Evolutionary conservation across 1,140 invertebrate genomes (phyloP).

Genomic region (Anthonomus grandis): DNA sequence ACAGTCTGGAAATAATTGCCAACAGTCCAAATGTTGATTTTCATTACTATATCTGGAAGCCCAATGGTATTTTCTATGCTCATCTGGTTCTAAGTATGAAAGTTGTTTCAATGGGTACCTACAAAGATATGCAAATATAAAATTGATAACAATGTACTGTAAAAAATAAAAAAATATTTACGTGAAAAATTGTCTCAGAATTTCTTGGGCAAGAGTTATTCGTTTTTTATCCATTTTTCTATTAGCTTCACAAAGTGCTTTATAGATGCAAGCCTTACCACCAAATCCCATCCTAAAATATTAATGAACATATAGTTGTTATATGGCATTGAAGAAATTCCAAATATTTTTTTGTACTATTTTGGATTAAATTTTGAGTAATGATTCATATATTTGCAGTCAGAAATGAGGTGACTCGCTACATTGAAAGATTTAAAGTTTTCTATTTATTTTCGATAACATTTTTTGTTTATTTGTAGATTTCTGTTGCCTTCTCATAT

Average conservation of each 20-base stretch:
- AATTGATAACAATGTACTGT: not conserved
- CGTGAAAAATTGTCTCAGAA: constrained; percentile 67
- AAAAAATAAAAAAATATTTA: constrained; percentile 49
- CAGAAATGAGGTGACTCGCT: no score
- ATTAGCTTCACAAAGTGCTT: constrained; percentile 70
- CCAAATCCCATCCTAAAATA: constrained; percentile 55
- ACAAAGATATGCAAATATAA: constrained; percentile 3
- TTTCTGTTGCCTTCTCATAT: no score
- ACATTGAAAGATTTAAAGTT: no score
- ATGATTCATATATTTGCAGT: no score
- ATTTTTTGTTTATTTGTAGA: no score
- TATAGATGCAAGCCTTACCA: constrained; percentile 67
- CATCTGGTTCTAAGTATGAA: constrained; percentile 59
- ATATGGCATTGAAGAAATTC: no score
- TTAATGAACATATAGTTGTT: not conserved
- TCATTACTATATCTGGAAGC: constrained; percentile 57
- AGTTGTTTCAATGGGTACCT: constrained; percentile 59
- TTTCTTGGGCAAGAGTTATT: constrained; percentile 67
- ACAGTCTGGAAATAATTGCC: constrained; percentile 57
- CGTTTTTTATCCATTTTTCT: constrained; percentile 59
- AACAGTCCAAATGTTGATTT: constrained; percentile 53
- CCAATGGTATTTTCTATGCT: constrained; percentile 62
- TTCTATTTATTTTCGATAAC: no score
- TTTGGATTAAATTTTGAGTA: no score
- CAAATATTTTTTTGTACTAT: no score